These are phyloP conservation scores for Pantelozetes paolii DNA, from an alignment of 2,888 invertebrate genomes.

Conservation along the genomic window DNA sequence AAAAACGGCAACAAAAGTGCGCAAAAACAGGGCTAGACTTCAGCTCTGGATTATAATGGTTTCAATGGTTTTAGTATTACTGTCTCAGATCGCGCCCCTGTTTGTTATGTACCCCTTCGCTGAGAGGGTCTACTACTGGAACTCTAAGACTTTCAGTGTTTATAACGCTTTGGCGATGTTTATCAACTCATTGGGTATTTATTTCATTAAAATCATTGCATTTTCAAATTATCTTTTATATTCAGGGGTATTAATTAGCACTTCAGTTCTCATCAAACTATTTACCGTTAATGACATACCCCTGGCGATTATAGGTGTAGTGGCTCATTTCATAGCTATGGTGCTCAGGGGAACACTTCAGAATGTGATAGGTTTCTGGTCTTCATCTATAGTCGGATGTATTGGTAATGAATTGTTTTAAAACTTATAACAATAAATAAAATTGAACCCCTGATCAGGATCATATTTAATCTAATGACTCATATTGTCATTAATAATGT, in stretches of 20 bases:
- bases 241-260: background rate
- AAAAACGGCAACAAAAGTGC: background rate
- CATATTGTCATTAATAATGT: too few species aligned
- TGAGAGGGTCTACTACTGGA: background rate
- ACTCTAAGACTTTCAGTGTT: background rate
- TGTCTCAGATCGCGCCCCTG: background rate
- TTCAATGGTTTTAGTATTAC: background rate
- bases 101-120: conserved; percentile 1
- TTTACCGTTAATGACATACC: background rate
- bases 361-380: background rate
- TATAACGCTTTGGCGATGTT: background rate
- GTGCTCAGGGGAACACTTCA: background rate
- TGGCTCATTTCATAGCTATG: background rate
- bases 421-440: too few species aligned
- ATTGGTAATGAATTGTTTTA: too few species aligned
- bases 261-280: background rate
- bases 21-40: background rate
- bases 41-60: background rate
- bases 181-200: background rate
- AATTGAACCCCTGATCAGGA: too few species aligned
- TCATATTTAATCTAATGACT: too few species aligned
- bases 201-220: background rate
- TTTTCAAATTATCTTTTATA: too few species aligned
- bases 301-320: background rate
- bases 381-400: background rate